These are phyloP conservation scores for Spongilla lacustris DNA, from an alignment of 37 sponge, comb jelly and placozoan species.

Conservation along the genomic window DNA sequence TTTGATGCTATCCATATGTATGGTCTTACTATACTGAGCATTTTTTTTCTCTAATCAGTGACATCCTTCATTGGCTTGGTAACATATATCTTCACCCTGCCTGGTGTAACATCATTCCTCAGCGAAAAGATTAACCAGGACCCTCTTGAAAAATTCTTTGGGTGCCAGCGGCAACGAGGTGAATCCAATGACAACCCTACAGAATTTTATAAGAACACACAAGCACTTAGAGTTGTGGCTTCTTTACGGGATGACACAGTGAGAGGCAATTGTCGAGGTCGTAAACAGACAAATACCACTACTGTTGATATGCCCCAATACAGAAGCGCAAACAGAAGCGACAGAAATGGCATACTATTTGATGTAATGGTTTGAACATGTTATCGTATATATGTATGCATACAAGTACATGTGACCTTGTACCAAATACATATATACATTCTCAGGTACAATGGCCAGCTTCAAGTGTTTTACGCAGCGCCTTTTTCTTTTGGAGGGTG, in stretches of 20 bases:
- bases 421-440: not conserved
- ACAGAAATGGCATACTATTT: not conserved
- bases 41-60: slow-evolving; percentile 2
- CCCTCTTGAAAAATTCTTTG: slow-evolving; percentile 54
- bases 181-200: slow-evolving; percentile 49
- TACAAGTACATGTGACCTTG: too few species aligned
- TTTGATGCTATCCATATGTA: too few species aligned
- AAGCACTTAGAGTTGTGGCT: slow-evolving; percentile 50
- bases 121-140: slow-evolving; percentile 40
- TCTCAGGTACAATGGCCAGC: not conserved
- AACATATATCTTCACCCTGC: slow-evolving; percentile 17
- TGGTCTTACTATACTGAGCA: too few species aligned
- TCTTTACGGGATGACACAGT: not conserved
- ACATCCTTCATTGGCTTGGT: slow-evolving; percentile 26
- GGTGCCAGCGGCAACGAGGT: slow-evolving; percentile 44
- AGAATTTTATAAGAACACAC: slow-evolving; percentile 45
- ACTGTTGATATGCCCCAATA: slow-evolving; percentile 1
- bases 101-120: slow-evolving; percentile 22
- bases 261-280: slow-evolving; percentile 47
- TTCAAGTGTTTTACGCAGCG: slow-evolving; percentile 11
- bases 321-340: not conserved
- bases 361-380: not conserved
- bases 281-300: not conserved
- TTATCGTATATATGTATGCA: not conserved
- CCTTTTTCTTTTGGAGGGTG: slow-evolving; percentile 30